Evolutionary conservation across 1,140 invertebrate genomes (phyloP).

Genomic region (Trypoxylus dichotomus): DNA sequence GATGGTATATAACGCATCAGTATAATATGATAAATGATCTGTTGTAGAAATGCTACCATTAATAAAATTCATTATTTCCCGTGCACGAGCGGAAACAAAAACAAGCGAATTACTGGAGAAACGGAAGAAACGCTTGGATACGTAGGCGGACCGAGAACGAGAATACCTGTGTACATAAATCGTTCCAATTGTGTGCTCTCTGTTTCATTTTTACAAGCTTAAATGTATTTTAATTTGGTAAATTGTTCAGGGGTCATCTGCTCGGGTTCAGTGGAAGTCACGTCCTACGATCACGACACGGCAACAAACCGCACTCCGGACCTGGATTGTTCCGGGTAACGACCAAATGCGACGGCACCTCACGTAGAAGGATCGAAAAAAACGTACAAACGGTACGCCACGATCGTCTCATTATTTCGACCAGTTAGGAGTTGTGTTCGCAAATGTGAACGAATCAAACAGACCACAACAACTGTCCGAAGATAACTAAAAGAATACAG

Average conservation of each 20-base stretch:
- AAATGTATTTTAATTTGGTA: slow-evolving; percentile 33
- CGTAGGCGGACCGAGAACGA: neutral
- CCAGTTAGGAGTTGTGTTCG: neutral
- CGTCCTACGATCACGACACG: slow-evolving; percentile 30
- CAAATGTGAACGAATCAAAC: slow-evolving; percentile 7
- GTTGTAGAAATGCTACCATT: neutral
- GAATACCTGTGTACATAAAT: neutral
- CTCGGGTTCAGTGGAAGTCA: slow-evolving; percentile 27
- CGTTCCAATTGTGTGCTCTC: slow-evolving; percentile 12
- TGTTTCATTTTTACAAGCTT: slow-evolving; percentile 29
- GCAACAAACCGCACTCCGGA: slow-evolving; percentile 4
- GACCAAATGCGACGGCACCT: slow-evolving; percentile 5
- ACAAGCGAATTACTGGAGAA: neutral
- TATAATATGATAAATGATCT: no score
- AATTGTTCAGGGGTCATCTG: slow-evolving; percentile 32
- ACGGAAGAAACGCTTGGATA: neutral
- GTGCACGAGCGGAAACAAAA: neutral
- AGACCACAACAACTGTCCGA: neutral
- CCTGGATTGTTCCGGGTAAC: slow-evolving; percentile 22
- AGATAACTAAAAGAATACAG: neutral
- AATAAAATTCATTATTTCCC: neutral
- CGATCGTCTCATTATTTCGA: neutral
- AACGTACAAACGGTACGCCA: neutral
- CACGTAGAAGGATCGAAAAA: neutral
- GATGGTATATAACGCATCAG: no score